Conservation (phyloP, 2,797 vertebrate species). For the Hemibagrus guttatus region DNA sequence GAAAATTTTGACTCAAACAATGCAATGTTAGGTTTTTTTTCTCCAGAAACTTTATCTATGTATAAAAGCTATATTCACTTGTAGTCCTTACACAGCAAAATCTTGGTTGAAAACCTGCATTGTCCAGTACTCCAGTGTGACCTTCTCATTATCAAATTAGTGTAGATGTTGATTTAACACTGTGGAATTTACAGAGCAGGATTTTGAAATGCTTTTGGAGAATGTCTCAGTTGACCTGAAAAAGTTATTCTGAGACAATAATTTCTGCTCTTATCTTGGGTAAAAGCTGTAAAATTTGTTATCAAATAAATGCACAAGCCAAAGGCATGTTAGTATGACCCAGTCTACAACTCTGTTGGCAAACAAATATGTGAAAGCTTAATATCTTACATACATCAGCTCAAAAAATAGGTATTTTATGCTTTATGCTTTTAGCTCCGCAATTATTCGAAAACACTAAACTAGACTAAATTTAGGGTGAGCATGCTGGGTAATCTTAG, state of each 20-base stretch:
- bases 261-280: background rate
- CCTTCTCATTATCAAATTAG: background rate
- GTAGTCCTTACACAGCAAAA: background rate
- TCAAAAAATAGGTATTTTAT: background rate
- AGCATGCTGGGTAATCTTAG: background rate
- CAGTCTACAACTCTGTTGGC: background rate
- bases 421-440: background rate
- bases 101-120: background rate
- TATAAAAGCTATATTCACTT: background rate
- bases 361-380: background rate
- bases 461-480: background rate
- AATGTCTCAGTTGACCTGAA: background rate
- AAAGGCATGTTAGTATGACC: background rate
- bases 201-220: background rate
- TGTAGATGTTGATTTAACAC: background rate
- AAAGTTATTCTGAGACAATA: background rate
- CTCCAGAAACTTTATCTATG: background rate
- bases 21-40: conserved; percentile 8
- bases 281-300: background rate
- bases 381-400: background rate
- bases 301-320: background rate
- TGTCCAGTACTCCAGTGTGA: background rate
- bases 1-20: conserved; percentile 25
- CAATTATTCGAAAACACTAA: background rate
- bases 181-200: background rate